These are phyloP conservation scores for Pungitius pungitius DNA, from an alignment of 2,113 vertebrate genomes.

Conservation along the genomic window DNA sequence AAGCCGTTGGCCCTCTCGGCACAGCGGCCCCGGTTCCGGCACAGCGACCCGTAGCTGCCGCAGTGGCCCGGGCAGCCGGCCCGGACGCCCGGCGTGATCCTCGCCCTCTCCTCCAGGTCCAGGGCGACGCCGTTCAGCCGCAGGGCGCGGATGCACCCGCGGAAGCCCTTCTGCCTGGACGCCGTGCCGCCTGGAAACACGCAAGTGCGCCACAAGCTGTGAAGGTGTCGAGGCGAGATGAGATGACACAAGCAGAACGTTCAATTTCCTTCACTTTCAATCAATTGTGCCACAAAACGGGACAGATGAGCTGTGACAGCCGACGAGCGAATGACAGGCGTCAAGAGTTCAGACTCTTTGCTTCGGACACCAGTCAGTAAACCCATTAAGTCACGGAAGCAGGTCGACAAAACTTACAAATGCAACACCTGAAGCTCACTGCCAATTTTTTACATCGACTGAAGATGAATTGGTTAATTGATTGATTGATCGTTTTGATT, in stretches of 20 bases:
- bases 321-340: background rate
- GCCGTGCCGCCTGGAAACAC: slow-evolving; percentile 88
- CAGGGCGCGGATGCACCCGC: slow-evolving; percentile 92
- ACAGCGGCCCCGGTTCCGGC: slow-evolving; percentile 88
- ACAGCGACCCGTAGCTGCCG: slow-evolving; percentile 91
- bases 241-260: too few species aligned
- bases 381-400: background rate
- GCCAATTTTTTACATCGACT: too few species aligned
- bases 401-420: background rate
- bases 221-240: too few species aligned
- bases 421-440: too few species aligned
- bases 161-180: slow-evolving; percentile 91
- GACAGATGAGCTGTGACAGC: background rate
- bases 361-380: background rate
- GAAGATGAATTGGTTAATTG: too few species aligned
- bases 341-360: slow-evolving; percentile 5
- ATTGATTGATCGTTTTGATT: background rate
- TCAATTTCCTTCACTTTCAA: background rate
- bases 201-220: too few species aligned
- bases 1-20: slow-evolving; percentile 87
- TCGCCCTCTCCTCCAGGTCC: slow-evolving; percentile 90
- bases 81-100: slow-evolving; percentile 89
- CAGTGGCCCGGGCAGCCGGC: slow-evolving; percentile 93
- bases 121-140: slow-evolving; percentile 88
- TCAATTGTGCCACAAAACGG: background rate